Percentiles rank a stretch among this genome's conserved stretches.
These are phyloP conservation scores for Gobius niger DNA, from an alignment of 2,113 vertebrate species.

Conservation along the genomic window DNA sequence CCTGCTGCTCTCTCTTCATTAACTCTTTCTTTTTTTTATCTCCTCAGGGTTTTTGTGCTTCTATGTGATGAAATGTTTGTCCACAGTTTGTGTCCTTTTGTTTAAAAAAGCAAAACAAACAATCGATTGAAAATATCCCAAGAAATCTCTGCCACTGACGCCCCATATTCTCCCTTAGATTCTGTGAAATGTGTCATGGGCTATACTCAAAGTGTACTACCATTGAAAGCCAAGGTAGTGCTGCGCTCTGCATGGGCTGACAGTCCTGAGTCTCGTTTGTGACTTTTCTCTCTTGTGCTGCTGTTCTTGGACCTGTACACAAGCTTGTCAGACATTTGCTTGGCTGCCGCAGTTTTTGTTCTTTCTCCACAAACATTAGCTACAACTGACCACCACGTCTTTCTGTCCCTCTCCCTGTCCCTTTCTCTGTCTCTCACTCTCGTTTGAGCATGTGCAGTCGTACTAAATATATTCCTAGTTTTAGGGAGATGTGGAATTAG, in stretches of 20 bases:
- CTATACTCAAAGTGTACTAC: conserved; percentile 99
- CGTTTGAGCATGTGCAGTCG: conserved; percentile 60
- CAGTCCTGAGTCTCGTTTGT: conserved; percentile 81
- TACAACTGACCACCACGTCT: conserved; percentile 76
- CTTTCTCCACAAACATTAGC: conserved; percentile 80
- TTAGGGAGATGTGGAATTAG: too few species aligned
- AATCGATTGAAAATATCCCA: conserved; percentile 19
- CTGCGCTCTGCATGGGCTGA: conserved; percentile 87
- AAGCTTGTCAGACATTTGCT: conserved; percentile 87
- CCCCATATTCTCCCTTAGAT: conserved; percentile 77
- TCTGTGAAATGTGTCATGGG: conserved; percentile 85
- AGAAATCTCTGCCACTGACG: conserved; percentile 57
- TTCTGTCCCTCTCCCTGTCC: conserved; percentile 16
- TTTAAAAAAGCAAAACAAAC: conserved; percentile 24
- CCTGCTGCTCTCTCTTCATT: neutral
- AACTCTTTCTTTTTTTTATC: conserved; percentile 49
- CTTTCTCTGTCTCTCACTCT: conserved; percentile 34
- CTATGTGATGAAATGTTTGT: conserved; percentile 34
- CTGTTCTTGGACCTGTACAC: conserved; percentile 71
- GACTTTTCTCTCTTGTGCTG: conserved; percentile 83
- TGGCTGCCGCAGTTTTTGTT: conserved; percentile 83
- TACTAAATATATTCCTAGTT: conserved; percentile 42
- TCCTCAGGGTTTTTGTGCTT: neutral
- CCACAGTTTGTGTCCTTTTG: conserved; percentile 37
- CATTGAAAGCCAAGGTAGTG: conserved; percentile 80